Evolutionary conservation across 2,113 vertebrate genomes (phyloP).

Genomic region (Penelope pileata): DNA sequence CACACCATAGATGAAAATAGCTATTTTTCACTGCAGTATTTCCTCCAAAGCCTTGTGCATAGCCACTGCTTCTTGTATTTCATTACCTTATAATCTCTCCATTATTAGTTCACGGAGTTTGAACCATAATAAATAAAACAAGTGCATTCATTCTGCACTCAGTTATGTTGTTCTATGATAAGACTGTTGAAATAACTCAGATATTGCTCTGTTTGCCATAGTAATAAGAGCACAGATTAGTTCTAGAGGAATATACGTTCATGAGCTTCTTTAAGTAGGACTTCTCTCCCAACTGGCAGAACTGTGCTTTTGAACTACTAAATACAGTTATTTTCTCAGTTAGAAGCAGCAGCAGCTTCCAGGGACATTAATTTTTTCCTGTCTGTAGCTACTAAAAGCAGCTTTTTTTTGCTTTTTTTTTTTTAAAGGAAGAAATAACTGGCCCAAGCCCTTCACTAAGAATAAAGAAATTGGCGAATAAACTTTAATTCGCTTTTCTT

Average conservation of each 20-base stretch:
- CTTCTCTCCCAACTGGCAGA: neutral
- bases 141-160: neutral
- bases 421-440: too few relatives aligned
- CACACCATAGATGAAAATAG: neutral
- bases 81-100: neutral
- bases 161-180: neutral
- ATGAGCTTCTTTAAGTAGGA: neutral
- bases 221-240: neutral
- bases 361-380: neutral
- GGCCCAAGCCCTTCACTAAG: neutral
- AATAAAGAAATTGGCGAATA: neutral
- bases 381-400: neutral
- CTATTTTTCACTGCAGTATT: neutral
- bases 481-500: neutral
- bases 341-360: neutral
- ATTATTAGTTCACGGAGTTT: neutral
- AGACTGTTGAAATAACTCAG: neutral
- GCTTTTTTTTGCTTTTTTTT: too few relatives aligned
- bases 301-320: neutral
- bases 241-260: neutral
- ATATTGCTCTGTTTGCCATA: neutral
- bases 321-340: neutral
- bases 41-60: neutral
- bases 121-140: neutral
- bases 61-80: neutral